phyloP scores from a whole-genome alignment of 2,888 invertebrate genomes.

The Hydriomena furcata region DNA sequence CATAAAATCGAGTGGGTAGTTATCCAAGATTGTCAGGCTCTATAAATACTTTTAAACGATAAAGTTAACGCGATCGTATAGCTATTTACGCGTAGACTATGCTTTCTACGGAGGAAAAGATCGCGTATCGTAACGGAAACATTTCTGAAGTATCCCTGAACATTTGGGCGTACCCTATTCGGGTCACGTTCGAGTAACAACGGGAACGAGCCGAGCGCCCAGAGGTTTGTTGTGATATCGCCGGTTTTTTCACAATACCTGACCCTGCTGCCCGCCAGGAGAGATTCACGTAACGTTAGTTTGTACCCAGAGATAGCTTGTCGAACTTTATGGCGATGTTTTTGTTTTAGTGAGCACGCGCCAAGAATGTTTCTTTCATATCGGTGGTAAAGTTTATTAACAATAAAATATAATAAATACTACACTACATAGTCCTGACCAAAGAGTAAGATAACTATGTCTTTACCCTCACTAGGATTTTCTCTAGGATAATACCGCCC shows the following conservation, averaged over 20 bases:
- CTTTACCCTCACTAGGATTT: too few relatives aligned
- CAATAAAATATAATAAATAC: slow-evolving; percentile 2
- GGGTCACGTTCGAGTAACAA: slow-evolving; percentile 75
- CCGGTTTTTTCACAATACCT: slow-evolving; percentile 76
- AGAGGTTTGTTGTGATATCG: slow-evolving; percentile 80
- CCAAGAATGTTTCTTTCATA: slow-evolving; percentile 17
- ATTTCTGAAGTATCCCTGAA: slow-evolving; percentile 75
- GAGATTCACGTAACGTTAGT: slow-evolving; percentile 68
- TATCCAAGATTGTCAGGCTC: slow-evolving; percentile 37
- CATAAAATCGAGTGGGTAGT: slow-evolving; percentile 42
- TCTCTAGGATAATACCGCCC: too few relatives aligned
- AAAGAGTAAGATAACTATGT: too few relatives aligned
- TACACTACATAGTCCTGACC: too few relatives aligned
- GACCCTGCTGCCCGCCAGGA: slow-evolving; percentile 61
- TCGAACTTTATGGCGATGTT: slow-evolving; percentile 62
- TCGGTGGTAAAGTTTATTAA: slow-evolving; percentile 13
- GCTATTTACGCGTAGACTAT: slow-evolving; percentile 72
- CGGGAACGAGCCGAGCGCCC: slow-evolving; percentile 71
- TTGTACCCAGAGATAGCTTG: slow-evolving; percentile 52
- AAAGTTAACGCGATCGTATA: slow-evolving; percentile 66
- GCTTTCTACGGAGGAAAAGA: slow-evolving; percentile 70
- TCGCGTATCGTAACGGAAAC: slow-evolving; percentile 76
- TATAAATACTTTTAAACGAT: slow-evolving; percentile 57
- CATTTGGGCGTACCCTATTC: slow-evolving; percentile 64
- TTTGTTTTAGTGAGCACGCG: slow-evolving; percentile 37